These are phyloP conservation scores for Dicranocentrus wangi DNA, from an alignment of 2,888 invertebrate species.

Conservation along the genomic window DNA sequence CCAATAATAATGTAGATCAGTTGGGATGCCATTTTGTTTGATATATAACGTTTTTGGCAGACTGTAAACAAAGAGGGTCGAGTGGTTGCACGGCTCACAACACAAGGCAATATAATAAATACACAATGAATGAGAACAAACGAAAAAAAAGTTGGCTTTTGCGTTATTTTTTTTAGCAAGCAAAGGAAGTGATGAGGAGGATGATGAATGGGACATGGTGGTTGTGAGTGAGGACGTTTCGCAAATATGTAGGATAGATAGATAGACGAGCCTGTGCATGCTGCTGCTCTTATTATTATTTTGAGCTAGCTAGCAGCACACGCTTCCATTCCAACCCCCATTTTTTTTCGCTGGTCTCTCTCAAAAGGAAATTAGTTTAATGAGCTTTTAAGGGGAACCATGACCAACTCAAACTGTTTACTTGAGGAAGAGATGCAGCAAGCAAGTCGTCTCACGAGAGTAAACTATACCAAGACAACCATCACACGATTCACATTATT, in stretches of 20 bases:
- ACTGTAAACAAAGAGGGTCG: too few relatives aligned
- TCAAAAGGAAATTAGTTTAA: slow-evolving; percentile 38
- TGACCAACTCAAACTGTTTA: slow-evolving; percentile 53
- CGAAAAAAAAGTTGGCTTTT: too few relatives aligned
- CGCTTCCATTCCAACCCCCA: too few relatives aligned
- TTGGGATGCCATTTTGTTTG: not conserved
- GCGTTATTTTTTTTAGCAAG: too few relatives aligned
- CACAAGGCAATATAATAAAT: too few relatives aligned
- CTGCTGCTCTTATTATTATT: too few relatives aligned
- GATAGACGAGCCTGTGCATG: slow-evolving; percentile 32
- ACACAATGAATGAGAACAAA: too few relatives aligned
- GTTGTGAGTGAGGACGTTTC: slow-evolving; percentile 56
- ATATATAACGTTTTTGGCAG: too few relatives aligned
- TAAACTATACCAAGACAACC: slow-evolving; percentile 14
- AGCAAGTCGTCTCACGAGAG: slow-evolving; percentile 9
- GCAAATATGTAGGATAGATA: slow-evolving; percentile 53
- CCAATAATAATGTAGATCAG: not conserved
- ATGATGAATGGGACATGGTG: slow-evolving; percentile 43
- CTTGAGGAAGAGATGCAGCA: too few relatives aligned
- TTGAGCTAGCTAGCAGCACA: too few relatives aligned
- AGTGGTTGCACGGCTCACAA: too few relatives aligned
- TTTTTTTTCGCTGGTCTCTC: too few relatives aligned
- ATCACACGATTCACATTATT: not conserved
- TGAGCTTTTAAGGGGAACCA: slow-evolving; percentile 39
- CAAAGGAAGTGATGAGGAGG: slow-evolving; percentile 33